Evolutionary conservation across 2,888 invertebrate genomes (phyloP), one percentile per base, ranked within the genome.

Genomic region (Leptopilina drosophilae): DNA sequence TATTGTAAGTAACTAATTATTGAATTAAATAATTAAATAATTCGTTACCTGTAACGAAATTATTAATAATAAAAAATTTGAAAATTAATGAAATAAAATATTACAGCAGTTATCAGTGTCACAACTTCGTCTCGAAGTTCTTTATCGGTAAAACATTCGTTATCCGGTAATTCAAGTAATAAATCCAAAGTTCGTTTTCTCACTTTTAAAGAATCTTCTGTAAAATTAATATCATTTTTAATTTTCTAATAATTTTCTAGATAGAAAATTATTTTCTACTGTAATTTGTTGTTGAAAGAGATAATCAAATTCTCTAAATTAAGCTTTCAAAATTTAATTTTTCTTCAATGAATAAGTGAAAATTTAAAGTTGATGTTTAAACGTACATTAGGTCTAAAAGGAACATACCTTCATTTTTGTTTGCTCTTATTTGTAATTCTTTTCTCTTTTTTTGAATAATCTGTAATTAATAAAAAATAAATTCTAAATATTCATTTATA

Each of bases 131-230:
- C 62, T 20, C 62, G 62, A 62, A 62, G 15, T 62, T 62, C 62
- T 2, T 15, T 20, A 8, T 62, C 62, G 7, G 8, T 20, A 4
- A 62, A 62, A 3, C 6, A 8, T 62, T n/a, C 20, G 8, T 20
- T 20, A 9, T 62, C 62, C 8, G 20, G 7, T 15, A 62, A 9
- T 62, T 62, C 62, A 20, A 62, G 20, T 62, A 62, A 62, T 9
- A 62, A 62, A 15, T 62, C 62, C 20, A 62, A 62, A 62, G 62
- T 62, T 15, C 20, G 62, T 62, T 62, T 62, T 20, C 62, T 62
- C 2, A 4, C 8, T n/a, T 15, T 1, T 9, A 2, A 9, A 15
- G 3, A 20, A 15, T 15, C 62, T 62, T 62, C 62, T 62, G 20
- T 20, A 62, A 20, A 62, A 62, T 7, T n/a, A 62, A 20, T 59